Percentiles rank a stretch among this genome's conserved stretches.
Evolutionary conservation across 2,888 invertebrate species (phyloP).

Genomic region (Teinopalpus imperialis): DNA sequence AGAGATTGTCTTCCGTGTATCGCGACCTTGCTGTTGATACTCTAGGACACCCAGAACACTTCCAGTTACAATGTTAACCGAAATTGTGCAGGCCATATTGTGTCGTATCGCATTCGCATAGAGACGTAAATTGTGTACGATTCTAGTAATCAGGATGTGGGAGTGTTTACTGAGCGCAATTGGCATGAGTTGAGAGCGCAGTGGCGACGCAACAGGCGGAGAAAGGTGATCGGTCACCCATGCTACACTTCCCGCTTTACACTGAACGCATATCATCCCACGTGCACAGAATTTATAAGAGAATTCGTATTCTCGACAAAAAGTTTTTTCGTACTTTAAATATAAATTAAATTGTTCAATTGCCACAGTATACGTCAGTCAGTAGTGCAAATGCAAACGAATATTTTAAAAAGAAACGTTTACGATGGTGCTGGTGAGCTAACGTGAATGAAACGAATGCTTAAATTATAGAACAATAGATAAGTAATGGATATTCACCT

Average conservation of each 20-base stretch:
- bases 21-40: constrained; percentile 57
- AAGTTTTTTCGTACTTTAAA: no score
- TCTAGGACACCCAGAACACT: constrained; percentile 45
- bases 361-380: constrained; percentile 6
- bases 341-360: constrained; percentile 2
- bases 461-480: not conserved
- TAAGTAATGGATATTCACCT: constrained; percentile 88
- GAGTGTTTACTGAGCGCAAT: constrained; percentile 20
- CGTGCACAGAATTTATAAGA: no score
- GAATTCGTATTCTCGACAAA: no score
- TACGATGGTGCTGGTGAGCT: constrained; percentile 46
- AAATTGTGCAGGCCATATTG: constrained; percentile 20
- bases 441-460: constrained; percentile 31
- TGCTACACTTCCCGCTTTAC: constrained; percentile 51
- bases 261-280: constrained; percentile 31
- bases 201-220: constrained; percentile 29
- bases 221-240: constrained; percentile 39
- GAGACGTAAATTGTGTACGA: not conserved
- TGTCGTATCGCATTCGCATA: constrained; percentile 4
- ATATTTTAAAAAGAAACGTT: no score
- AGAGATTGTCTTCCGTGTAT: constrained; percentile 78
- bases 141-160: constrained; percentile 13
- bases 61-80: constrained; percentile 34
- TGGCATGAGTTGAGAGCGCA: constrained; percentile 32
- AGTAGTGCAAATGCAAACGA: not conserved